Conservation (phyloP, 2,888 invertebrate species). For the Ischnus inquisitorius region DNA sequence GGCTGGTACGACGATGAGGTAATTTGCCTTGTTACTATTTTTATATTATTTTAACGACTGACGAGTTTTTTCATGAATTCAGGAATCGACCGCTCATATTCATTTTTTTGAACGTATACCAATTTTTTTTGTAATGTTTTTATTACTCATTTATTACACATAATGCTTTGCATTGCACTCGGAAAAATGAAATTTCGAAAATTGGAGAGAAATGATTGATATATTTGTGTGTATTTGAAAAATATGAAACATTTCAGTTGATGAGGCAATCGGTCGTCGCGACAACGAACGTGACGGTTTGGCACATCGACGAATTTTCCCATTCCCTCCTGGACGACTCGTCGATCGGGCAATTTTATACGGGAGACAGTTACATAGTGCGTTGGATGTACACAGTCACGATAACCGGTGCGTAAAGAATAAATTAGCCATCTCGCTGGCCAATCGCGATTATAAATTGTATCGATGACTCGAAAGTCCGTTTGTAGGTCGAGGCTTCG, state of each 20-base stretch:
- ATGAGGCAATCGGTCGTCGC: slow-evolving; percentile 91
- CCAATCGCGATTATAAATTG: not conserved
- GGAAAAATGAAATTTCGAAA: too few relatives aligned
- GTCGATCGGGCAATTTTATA: slow-evolving; percentile 93
- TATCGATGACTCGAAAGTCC: not conserved
- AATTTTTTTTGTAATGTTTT: too few relatives aligned
- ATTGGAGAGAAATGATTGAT: too few relatives aligned
- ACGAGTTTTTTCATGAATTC: too few relatives aligned
- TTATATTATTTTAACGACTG: too few relatives aligned
- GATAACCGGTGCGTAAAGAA: slow-evolving; percentile 89
- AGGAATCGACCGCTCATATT: too few relatives aligned
- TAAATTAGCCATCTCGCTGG: not conserved
- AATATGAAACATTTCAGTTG: slow-evolving; percentile 77
- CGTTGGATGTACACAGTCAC: slow-evolving; percentile 97
- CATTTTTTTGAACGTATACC: too few relatives aligned
- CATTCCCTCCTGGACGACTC: slow-evolving; percentile 89
- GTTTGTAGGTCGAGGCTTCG: slow-evolving; percentile 87
- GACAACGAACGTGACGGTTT: slow-evolving; percentile 92
- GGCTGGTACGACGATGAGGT: slow-evolving; percentile 93
- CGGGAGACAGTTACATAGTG: slow-evolving; percentile 95
- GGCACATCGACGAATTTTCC: slow-evolving; percentile 95
- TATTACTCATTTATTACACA: too few relatives aligned
- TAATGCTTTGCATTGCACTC: too few relatives aligned
- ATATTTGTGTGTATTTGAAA: not conserved
- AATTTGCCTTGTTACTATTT: slow-evolving; percentile 6